Base-by-base conservation (phyloP, 2,113 vertebrate genomes). In the Oophaga pumilio region DNA sequence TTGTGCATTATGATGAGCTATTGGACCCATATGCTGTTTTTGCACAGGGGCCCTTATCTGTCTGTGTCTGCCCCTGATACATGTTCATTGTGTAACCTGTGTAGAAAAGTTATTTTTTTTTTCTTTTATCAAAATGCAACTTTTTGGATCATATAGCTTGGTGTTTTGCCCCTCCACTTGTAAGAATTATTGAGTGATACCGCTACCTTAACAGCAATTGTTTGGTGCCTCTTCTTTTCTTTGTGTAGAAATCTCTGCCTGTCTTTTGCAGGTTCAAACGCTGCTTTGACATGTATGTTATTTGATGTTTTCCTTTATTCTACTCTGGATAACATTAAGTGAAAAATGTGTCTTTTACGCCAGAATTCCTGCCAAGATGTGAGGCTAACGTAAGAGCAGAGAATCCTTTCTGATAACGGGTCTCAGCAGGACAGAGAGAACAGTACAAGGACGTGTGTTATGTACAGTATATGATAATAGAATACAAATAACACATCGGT, bases 271-370 rank as follows among this genome's bases (percentile, higher is more conserved):
- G 50, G 0, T 89, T 88, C 76, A 89, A 87, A 88, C 82, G 24
- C 13, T 68, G 89, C n/a, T 90, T 89, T 89, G 71, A 89, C 85
- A 59, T 82, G 86, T 90, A 88, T 86, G 43, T 83, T 69, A 50
- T 89, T 90, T 91, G 82, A 90, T 88, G 74, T 87, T 74, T 89
- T 84, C 91, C 10, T 43, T 88, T 91, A 57, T 81, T 90, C 20
- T 24, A 52, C 89, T 91, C 79, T 82, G 81, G 57, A 73, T 87
- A 81, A n/a, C 53, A 83, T 66, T n/a, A 79, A 88, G 86, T 91
- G 76, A 86, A 33, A 90, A 84, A 83, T 52, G 81, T 53, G 24
- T 20, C 83, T 90, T 13, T 12, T 66, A 53, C 43, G 22, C 22
- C 8, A 53, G 59, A 64, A 83, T 83, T 69, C 81, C 81, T 50